phyloP scores from a whole-genome alignment of 2,888 invertebrate species.

The Salpingus planirostris region DNA sequence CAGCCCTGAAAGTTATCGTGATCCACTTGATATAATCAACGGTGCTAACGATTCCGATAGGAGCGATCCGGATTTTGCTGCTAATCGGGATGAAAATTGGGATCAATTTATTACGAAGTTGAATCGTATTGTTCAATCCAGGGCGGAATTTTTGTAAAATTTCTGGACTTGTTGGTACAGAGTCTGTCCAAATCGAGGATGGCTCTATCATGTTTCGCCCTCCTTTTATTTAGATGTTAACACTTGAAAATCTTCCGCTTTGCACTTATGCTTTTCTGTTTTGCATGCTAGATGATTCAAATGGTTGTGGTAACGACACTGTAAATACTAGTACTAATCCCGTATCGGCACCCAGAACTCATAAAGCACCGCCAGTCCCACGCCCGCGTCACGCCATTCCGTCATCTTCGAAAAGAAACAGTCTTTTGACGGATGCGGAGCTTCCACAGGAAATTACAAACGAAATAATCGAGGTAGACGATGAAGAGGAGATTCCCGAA shows the following conservation, averaged over 20 bases:
- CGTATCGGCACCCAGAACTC: slow-evolving; percentile 24
- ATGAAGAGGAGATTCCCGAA: too few species aligned
- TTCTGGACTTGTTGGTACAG: too few species aligned
- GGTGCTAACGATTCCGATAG: not conserved
- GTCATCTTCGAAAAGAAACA: too few species aligned
- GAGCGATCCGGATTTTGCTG: not conserved
- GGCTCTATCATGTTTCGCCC: too few species aligned
- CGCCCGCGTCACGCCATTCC: slow-evolving; percentile 11
- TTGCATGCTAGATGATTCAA: slow-evolving; percentile 34
- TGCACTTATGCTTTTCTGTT: slow-evolving; percentile 19
- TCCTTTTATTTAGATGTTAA: too few species aligned
- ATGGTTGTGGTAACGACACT: slow-evolving; percentile 15
- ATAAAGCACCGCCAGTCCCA: slow-evolving; percentile 17
- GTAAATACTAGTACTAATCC: slow-evolving; percentile 18
- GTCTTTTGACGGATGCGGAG: too few species aligned
- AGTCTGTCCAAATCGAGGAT: too few species aligned
- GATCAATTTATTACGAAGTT: slow-evolving; percentile 43
- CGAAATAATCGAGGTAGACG: too few species aligned
- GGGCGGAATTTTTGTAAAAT: slow-evolving; percentile 39
- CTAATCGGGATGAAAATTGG: slow-evolving; percentile 39
- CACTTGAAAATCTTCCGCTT: too few species aligned
- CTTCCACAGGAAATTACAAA: too few species aligned
- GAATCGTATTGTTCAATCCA: slow-evolving; percentile 43
- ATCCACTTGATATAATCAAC: not conserved
- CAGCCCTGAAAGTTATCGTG: too few species aligned